These are phyloP conservation scores for Halcyon senegalensis DNA, from an alignment of 2,113 vertebrate genomes.

Conservation along the genomic window DNA sequence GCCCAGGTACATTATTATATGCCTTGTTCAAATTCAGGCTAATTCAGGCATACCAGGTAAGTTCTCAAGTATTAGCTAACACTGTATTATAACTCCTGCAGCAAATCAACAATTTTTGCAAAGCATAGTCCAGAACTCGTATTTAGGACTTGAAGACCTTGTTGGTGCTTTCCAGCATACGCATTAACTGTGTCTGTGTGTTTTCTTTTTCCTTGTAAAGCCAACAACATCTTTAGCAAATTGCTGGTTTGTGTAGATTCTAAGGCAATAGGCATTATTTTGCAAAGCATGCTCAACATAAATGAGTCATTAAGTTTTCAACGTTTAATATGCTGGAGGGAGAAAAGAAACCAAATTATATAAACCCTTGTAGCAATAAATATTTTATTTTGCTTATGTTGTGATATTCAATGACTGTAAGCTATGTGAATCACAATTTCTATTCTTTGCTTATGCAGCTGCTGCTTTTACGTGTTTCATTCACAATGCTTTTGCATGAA, in stretches of 20 bases:
- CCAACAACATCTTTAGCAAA: slow-evolving; percentile 25
- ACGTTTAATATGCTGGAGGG: slow-evolving; percentile 17
- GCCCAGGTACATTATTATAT: not conserved
- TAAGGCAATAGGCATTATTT: not conserved
- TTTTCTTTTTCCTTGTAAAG: not conserved
- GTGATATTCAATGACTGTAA: slow-evolving; percentile 30
- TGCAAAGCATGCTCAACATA: not conserved
- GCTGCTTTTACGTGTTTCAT: slow-evolving; percentile 60
- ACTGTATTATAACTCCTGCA: not conserved
- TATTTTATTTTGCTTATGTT: slow-evolving; percentile 45
- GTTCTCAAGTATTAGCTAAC: not conserved
- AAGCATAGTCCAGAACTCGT: not conserved
- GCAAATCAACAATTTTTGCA: not conserved
- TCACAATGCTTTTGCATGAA: slow-evolving; percentile 60
- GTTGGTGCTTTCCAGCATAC: not conserved
- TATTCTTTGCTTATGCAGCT: slow-evolving; percentile 60
- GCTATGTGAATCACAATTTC: slow-evolving; percentile 38
- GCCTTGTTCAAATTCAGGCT: not conserved
- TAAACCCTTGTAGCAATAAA: slow-evolving; percentile 2
- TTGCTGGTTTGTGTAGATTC: not conserved
- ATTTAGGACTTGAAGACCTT: not conserved
- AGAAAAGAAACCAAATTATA: not conserved
- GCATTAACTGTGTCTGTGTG: not conserved
- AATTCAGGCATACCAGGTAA: not conserved
- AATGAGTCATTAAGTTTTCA: not conserved